phyloP scores from a whole-genome alignment of 35 echinoderm and acorn worm species.

The Heliocidaris tuberculata region DNA sequence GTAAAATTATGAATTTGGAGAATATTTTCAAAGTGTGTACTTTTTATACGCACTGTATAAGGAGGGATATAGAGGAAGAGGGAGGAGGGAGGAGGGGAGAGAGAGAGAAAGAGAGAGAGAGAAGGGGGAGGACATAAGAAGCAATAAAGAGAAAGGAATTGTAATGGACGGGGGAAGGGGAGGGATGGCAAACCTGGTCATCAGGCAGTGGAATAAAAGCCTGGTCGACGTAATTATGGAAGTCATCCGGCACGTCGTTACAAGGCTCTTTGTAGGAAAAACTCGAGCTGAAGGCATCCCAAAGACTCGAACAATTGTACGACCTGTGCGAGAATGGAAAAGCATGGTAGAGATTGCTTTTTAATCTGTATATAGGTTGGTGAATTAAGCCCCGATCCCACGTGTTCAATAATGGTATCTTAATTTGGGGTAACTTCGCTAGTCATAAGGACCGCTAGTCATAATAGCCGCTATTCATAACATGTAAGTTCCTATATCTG shows the following conservation, averaged over 20 bases:
- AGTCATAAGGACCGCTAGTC: no score
- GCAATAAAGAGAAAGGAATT: not conserved
- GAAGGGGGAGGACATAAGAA: not conserved
- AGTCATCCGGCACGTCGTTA: conserved; percentile 4
- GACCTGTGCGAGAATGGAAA: not conserved
- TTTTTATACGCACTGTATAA: no score
- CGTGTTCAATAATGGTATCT: no score
- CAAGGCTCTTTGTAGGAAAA: not conserved
- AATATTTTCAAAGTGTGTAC: no score
- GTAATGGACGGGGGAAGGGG: not conserved
- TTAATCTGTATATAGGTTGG: not conserved
- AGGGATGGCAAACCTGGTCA: not conserved
- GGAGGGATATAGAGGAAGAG: no score
- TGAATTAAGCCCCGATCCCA: no score
- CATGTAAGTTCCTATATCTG: no score
- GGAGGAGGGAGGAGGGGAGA: no score
- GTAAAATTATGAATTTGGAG: no score
- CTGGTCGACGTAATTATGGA: not conserved
- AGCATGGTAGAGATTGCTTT: not conserved
- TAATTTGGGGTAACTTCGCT: no score
- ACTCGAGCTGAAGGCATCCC: conserved; percentile 13
- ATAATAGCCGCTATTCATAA: no score
- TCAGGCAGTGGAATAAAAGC: not conserved
- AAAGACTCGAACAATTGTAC: not conserved
- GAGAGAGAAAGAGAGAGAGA: no score